These are phyloP conservation scores for Ophioninae sp. DNA, from an alignment of 2,888 invertebrate genomes.

Conservation along the genomic window DNA sequence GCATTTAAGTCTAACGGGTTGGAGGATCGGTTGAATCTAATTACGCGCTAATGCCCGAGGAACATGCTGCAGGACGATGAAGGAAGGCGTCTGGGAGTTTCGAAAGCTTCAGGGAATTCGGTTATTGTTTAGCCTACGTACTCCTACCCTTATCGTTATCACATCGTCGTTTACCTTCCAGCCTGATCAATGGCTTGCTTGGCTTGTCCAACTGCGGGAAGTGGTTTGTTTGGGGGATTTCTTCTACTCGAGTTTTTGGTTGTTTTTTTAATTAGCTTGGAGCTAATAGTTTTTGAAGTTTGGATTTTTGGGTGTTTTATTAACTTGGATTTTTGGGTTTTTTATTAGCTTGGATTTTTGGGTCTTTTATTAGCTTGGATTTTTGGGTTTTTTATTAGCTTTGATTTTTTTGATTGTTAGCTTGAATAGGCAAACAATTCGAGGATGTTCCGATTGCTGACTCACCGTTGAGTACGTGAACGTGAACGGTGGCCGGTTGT, in stretches of 20 bases:
- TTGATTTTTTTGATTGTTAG: not conserved
- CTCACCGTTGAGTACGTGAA: conserved; percentile 83
- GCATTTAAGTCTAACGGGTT: conserved; percentile 36
- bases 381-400: too few species aligned
- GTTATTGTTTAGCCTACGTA: conserved; percentile 1
- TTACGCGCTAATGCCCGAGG: conserved; percentile 48
- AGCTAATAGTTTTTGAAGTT: too few species aligned
- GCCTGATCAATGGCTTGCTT: not conserved
- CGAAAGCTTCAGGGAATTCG: conserved; percentile 1
- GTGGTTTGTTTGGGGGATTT: not conserved
- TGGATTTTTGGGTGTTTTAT: too few species aligned
- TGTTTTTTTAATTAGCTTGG: too few species aligned
- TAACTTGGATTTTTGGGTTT: too few species aligned
- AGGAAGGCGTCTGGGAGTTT: conserved; percentile 24
- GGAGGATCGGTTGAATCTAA: conserved; percentile 44
- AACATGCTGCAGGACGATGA: conserved; percentile 28
- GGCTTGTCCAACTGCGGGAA: not conserved
- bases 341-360: too few species aligned
- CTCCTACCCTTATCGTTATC: not conserved
- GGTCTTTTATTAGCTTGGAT: too few species aligned
- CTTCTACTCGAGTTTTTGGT: too few species aligned
- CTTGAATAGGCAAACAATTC: not conserved
- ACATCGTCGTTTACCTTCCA: not conserved
- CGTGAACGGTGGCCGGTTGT: conserved; percentile 81
- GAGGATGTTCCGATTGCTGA: not conserved